Evolutionary conservation across 2,113 vertebrate genomes (phyloP).

Genomic region (Zosterops borbonicus): DNA sequence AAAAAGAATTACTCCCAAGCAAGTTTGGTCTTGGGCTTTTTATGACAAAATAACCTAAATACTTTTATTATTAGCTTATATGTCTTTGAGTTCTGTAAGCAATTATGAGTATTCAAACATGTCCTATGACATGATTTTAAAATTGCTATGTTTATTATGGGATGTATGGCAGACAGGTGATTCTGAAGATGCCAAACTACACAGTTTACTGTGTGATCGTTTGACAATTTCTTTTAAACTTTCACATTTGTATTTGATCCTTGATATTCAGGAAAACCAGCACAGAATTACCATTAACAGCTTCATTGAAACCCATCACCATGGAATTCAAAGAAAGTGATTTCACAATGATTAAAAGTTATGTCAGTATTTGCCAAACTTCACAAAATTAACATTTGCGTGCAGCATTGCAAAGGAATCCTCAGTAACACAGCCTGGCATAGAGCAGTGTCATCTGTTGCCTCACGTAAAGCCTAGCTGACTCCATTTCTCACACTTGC

Average conservation of each 20-base stretch:
- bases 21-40: slow-evolving; percentile 55
- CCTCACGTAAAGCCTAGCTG: background rate
- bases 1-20: slow-evolving; percentile 46
- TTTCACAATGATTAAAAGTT: background rate
- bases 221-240: background rate
- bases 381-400: background rate
- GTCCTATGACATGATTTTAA: slow-evolving; percentile 61
- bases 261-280: background rate
- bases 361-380: background rate
- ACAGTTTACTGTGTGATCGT: slow-evolving; percentile 13
- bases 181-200: slow-evolving; percentile 59
- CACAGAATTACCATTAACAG: background rate
- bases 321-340: background rate
- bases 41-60: slow-evolving; percentile 71
- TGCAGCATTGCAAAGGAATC: background rate
- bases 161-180: slow-evolving; percentile 67
- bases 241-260: background rate
- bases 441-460: background rate
- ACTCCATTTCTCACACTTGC: slow-evolving; percentile 23
- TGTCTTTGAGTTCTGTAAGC: slow-evolving; percentile 71
- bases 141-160: slow-evolving; percentile 50
- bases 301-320: background rate
- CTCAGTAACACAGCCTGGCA: background rate
- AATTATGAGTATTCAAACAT: slow-evolving; percentile 69
- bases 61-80: slow-evolving; percentile 77